These are phyloP conservation scores for Corythoichthys haematopterus DNA, from an alignment of 2,113 vertebrate species.

Conservation along the genomic window DNA sequence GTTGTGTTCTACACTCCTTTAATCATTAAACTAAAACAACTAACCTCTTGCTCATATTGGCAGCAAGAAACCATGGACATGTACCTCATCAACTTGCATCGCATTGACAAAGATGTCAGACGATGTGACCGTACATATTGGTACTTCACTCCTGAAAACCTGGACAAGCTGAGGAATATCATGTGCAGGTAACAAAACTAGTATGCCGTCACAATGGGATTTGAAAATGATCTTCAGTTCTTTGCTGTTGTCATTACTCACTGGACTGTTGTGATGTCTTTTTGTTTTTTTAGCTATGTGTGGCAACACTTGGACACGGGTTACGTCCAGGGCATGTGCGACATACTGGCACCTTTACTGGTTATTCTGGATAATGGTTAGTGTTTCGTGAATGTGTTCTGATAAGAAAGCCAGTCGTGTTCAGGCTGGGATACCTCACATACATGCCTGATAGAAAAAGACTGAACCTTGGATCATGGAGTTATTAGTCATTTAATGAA, in stretches of 20 bases:
- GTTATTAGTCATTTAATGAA: too few species aligned
- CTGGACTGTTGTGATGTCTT: conserved; percentile 7
- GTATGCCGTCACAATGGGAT: background rate
- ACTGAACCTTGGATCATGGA: too few species aligned
- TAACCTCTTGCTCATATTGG: background rate
- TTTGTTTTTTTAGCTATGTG: conserved; percentile 77
- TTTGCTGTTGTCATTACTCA: background rate
- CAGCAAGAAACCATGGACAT: conserved; percentile 92
- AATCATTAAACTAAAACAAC: background rate
- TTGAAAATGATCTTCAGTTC: background rate
- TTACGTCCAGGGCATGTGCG: conserved; percentile 98
- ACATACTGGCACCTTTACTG: conserved; percentile 90
- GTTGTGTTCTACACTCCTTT: too few species aligned
- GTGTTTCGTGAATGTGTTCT: conserved; percentile 35
- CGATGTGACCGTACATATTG: conserved; percentile 93
- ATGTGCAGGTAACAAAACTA: conserved; percentile 88
- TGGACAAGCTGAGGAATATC: conserved; percentile 93
- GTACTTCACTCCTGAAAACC: conserved; percentile 91
- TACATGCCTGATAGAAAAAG: too few species aligned
- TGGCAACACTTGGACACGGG: conserved; percentile 95
- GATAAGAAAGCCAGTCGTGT: background rate
- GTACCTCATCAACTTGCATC: conserved; percentile 93
- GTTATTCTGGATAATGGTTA: conserved; percentile 95
- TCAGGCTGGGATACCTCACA: too few species aligned
- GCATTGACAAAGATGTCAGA: conserved; percentile 97